Base-by-base conservation (phyloP, 2,113 vertebrate genomes). In the Leptobrachium leishanense region DNA sequence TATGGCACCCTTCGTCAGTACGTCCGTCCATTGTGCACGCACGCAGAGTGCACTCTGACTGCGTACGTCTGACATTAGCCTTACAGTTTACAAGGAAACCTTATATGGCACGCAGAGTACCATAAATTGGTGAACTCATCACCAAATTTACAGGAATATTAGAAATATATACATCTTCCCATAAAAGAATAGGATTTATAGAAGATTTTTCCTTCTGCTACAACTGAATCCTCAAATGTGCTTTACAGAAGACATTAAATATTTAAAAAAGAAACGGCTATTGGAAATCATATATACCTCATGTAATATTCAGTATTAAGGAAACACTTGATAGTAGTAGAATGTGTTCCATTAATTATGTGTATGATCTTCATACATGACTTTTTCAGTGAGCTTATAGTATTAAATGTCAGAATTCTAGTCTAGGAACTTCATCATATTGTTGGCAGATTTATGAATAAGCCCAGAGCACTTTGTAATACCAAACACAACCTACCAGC, bases 361-460 rank as follows among this genome's bases (percentile, higher is more conserved):
- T 20, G 15, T 54, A 43, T 76, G 57, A 46, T 41, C 2, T 43
- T n/a, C 6, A 75, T 54, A 69, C 55, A 69, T 77, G 41, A 55
- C 54, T 15, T 5, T 59, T 65, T 68, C 65, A 68, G 50, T 55
- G 65, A 76, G 65, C 41, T 76, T 68, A 76, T 20, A 77, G 65
- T 59, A 77, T 69, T 69, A 44, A 57, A 77, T 69, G 75, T 59
- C 66, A 77, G 75, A 43, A 9, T 44, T 43, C 1, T 50, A 76
- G 41, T 43, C 40, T 44, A 76, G 4, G 66, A 62, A 69, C 67
- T 77, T 59, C 75, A 77, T 77, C 42, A 68, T 46, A 44, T 46
- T 77, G 66, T 62, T 62, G 42, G 66, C 75, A 70, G 75, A 77
- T 77, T 77, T 77, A 77, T 69, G 75, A 77, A 77, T 77, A 43